Conservation (phyloP, 2,113 vertebrate species). For the Chlorodrepanis virens region DNA sequence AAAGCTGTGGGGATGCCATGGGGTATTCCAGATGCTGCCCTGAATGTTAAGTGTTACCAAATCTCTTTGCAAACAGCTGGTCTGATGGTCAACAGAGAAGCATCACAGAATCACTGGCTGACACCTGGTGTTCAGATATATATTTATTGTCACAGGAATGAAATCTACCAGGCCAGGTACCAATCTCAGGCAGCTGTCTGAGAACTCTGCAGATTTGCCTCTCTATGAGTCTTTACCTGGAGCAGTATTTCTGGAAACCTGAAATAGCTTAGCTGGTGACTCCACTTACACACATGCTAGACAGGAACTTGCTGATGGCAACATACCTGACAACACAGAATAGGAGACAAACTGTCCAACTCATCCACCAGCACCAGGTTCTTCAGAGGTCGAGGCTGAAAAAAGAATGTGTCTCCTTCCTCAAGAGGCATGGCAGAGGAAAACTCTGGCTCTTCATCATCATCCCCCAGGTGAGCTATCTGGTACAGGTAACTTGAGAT, state of each 20-base stretch:
- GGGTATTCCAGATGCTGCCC: neutral
- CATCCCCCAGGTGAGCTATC: conserved; percentile 95
- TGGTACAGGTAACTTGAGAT: conserved; percentile 91
- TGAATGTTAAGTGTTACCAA: neutral
- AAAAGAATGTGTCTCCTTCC: conserved; percentile 98
- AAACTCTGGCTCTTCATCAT: conserved; percentile 97
- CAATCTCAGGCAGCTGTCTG: neutral
- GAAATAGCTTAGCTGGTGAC: neutral
- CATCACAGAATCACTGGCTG: neutral
- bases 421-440: conserved; percentile 98
- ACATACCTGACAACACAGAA: conserved; percentile 92
- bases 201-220: neutral
- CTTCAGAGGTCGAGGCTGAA: conserved; percentile 94
- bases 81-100: neutral
- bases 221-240: neutral
- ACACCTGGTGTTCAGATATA: neutral
- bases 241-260: neutral
- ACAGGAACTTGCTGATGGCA: neutral
- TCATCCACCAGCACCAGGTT: conserved; percentile 96
- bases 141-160: neutral
- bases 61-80: neutral
- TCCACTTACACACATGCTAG: neutral
- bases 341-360: conserved; percentile 94
- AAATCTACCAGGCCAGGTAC: neutral
- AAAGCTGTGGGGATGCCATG: neutral